A percentile compares a stretch with the other conserved stretches of the same genome.
phyloP scores from a whole-genome alignment of 2,113 vertebrate species.

The Vimba vimba region DNA sequence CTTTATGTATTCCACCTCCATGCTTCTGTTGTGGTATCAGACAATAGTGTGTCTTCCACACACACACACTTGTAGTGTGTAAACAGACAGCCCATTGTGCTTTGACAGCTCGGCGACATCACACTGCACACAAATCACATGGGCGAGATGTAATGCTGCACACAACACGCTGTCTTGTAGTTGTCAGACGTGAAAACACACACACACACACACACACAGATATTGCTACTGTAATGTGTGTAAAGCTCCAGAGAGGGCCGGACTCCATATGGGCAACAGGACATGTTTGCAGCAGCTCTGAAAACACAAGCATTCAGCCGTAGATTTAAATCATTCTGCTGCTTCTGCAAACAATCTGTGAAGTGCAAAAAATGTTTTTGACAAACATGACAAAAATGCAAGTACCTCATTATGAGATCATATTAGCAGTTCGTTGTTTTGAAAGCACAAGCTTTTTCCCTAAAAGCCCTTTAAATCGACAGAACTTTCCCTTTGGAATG shows the following conservation, averaged over 20 bases:
- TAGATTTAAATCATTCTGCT: neutral
- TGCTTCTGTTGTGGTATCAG: neutral
- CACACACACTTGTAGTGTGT: conserved; percentile 43
- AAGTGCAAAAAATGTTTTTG: neutral
- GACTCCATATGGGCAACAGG: conserved; percentile 26
- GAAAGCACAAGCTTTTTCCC: neutral
- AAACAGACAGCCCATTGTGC: conserved; percentile 68
- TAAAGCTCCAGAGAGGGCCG: neutral
- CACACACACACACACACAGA: neutral
- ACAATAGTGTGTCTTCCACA: conserved; percentile 7
- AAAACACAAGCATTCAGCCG: conserved; percentile 10
- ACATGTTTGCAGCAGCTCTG: conserved; percentile 4
- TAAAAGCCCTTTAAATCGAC: neutral
- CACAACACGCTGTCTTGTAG: conserved; percentile 8
- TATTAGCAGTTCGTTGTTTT: neutral
- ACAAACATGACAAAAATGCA: neutral
- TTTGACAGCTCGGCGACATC: conserved; percentile 18
- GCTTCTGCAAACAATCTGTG: neutral
- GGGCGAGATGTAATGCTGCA: conserved; percentile 46
- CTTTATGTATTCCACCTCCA: neutral
- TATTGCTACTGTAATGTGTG: neutral
- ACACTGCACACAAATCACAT: conserved; percentile 52
- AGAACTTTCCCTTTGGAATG: neutral
- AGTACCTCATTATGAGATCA: neutral
- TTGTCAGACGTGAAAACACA: neutral